These are phyloP conservation scores for Carpatolechia fugitivella DNA, from an alignment of 2,888 invertebrate species.

Conservation along the genomic window DNA sequence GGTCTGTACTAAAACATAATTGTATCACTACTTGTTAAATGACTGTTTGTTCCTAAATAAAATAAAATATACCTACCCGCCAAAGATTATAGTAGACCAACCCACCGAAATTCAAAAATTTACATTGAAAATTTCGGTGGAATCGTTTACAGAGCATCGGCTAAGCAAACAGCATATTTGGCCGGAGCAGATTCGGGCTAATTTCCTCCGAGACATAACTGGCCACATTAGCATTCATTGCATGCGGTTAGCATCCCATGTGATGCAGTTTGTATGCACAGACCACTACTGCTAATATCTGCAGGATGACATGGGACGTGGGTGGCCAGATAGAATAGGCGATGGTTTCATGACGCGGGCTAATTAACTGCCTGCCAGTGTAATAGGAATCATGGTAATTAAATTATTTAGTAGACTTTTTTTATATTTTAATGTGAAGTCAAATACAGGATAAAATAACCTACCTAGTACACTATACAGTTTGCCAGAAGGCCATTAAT, in stretches of 20 bases:
- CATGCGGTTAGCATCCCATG: conserved; percentile 33
- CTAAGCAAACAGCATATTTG: conserved; percentile 8
- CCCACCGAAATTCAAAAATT: neutral
- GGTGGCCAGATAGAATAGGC: neutral
- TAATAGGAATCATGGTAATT: no score
- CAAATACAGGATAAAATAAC: no score
- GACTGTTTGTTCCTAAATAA: no score
- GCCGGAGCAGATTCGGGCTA: conserved; percentile 20
- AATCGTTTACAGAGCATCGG: neutral
- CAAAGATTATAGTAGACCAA: neutral
- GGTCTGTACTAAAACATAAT: no score
- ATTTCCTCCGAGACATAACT: conserved; percentile 28
- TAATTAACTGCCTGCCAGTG: no score
- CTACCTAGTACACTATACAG: no score
- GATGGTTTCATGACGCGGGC: no score
- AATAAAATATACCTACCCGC: no score
- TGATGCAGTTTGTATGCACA: conserved; percentile 39
- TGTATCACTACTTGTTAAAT: no score
- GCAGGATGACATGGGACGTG: neutral
- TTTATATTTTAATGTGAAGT: no score
- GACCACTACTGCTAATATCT: conserved; percentile 10
- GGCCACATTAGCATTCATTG: conserved; percentile 46
- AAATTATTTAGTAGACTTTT: no score
- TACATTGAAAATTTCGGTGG: neutral
- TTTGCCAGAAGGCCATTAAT: no score